A percentile compares a stretch with the other conserved stretches of the same genome.
Evolutionary conservation across 2,113 vertebrate genomes (phyloP).

Genomic region (Calyptomena viridis): DNA sequence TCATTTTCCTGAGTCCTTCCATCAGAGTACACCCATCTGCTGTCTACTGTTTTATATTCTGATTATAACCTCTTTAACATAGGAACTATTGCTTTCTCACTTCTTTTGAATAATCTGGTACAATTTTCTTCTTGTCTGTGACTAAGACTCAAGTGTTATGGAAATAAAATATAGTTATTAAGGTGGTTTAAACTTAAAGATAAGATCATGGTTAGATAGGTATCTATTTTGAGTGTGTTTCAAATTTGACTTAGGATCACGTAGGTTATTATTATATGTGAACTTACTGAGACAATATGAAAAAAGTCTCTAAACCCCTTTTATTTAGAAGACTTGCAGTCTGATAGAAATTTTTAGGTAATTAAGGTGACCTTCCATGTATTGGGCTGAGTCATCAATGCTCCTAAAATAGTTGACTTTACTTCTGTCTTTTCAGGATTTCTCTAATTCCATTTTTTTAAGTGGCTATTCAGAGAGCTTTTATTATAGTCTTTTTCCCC

Average conservation of each 20-base stretch:
- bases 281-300: not conserved
- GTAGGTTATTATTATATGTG: not conserved
- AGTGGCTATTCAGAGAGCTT: not conserved
- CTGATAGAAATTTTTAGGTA: conserved; percentile 5
- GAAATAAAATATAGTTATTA: conserved; percentile 35
- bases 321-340: not conserved
- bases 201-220: not conserved
- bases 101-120: not conserved
- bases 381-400: not conserved
- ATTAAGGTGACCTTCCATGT: not conserved
- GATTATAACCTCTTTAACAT: not conserved
- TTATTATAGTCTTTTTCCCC: not conserved
- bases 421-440: not conserved
- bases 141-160: not conserved
- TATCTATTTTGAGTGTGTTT: not conserved
- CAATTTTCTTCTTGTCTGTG: not conserved
- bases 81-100: not conserved
- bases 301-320: not conserved
- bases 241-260: not conserved
- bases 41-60: not conserved
- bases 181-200: conserved; percentile 14
- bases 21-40: not conserved
- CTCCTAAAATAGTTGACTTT: not conserved
- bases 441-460: not conserved
- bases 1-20: not conserved